These are phyloP conservation scores for Chiridota heheva DNA, from an alignment of 35 echinoderm and acorn worm genomes.

Conservation along the genomic window DNA sequence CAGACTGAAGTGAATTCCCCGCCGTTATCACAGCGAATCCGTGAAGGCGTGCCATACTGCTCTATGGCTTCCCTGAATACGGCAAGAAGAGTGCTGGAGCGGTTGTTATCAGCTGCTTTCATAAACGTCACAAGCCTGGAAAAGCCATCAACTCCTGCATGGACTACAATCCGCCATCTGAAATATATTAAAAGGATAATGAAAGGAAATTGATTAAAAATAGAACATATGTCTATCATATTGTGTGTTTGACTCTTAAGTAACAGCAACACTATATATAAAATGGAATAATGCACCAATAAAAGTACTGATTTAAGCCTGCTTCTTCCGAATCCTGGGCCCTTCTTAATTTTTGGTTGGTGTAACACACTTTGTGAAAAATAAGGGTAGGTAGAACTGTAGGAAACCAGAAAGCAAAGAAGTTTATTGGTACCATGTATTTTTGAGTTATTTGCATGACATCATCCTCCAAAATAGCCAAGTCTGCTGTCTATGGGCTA, in stretches of 20 bases:
- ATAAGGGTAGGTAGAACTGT: no score
- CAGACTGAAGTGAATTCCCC: not conserved
- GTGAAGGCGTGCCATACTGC: not conserved
- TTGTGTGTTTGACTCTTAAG: not conserved
- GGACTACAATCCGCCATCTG: slow-evolving; percentile 22
- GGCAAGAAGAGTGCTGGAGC: not conserved
- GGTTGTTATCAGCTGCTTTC: not conserved
- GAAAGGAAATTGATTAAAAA: not conserved
- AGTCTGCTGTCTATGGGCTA: no score
- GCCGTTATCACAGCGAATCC: not conserved
- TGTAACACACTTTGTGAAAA: no score
- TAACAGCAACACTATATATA: not conserved
- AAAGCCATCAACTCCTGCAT: slow-evolving; percentile 28
- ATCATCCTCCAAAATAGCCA: no score
- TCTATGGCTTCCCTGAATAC: not conserved
- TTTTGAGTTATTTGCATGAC: no score
- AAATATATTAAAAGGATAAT: not conserved
- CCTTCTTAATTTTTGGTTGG: not conserved
- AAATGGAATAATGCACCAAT: not conserved
- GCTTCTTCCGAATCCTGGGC: not conserved
- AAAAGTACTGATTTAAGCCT: not conserved
- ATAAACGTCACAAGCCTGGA: not conserved
- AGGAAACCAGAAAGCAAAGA: no score
- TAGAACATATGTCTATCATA: not conserved
- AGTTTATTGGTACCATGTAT: no score